Conservation (phyloP, 2,113 vertebrate genomes). For the Austrofundulus limnaeus region DNA sequence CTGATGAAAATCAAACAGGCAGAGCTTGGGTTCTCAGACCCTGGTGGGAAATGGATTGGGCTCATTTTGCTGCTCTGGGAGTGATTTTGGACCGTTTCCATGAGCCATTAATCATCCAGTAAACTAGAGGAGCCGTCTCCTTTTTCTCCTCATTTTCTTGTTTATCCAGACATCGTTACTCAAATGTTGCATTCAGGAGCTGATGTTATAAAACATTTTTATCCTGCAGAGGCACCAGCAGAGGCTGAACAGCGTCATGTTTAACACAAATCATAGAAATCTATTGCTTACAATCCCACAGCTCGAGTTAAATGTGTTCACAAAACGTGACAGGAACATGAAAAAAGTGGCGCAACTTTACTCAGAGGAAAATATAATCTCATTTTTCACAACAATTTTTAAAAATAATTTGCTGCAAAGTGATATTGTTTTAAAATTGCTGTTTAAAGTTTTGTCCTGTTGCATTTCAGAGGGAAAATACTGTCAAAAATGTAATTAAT, state of each 20-base stretch:
- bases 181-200: neutral
- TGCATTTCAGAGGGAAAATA: no score
- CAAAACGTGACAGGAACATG: constrained; percentile 12
- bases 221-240: neutral
- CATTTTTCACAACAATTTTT: no score
- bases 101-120: constrained; percentile 1
- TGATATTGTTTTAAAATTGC: no score
- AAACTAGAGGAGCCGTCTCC: constrained; percentile 2
- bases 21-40: constrained; percentile 16
- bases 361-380: neutral
- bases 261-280: neutral
- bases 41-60: constrained; percentile 2
- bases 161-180: constrained; percentile 14
- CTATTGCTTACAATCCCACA: constrained; percentile 12
- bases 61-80: constrained; percentile 31
- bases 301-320: neutral
- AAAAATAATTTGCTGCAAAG: no score
- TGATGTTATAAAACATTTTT: constrained; percentile 16
- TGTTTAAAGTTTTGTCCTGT: no score
- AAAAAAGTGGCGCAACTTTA: neutral
- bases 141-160: constrained; percentile 6
- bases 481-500: no score
- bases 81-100: constrained; percentile 16
- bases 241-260: neutral
- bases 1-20: constrained; percentile 17